phyloP scores from a whole-genome alignment of 2,888 invertebrate species.

The Napeogenes sylphis region DNA sequence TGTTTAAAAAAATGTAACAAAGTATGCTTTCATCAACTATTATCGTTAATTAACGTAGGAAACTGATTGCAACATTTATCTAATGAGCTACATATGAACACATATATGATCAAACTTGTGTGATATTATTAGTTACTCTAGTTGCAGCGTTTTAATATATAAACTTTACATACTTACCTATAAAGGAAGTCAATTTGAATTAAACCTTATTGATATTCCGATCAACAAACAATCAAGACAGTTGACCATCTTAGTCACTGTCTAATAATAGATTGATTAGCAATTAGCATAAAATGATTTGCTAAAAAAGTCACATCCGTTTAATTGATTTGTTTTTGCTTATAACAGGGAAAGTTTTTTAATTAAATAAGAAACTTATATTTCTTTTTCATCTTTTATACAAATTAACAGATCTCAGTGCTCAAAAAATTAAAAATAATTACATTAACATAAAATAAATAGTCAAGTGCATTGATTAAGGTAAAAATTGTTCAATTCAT shows the following conservation, averaged over 20 bases:
- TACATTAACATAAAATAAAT: slow-evolving; percentile 72
- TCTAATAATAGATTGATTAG: too few species aligned
- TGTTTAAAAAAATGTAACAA: neutral
- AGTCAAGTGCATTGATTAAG: slow-evolving; percentile 66
- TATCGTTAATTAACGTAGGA: neutral
- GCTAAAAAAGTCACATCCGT: neutral
- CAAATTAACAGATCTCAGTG: slow-evolving; percentile 77
- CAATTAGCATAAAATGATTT: neutral
- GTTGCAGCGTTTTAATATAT: too few species aligned
- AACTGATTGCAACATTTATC: too few species aligned
- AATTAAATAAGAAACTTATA: slow-evolving; percentile 53
- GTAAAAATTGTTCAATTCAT: slow-evolving; percentile 65
- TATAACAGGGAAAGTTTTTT: neutral
- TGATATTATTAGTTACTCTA: too few species aligned
- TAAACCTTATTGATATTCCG: too few species aligned
- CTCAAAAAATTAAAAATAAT: slow-evolving; percentile 67
- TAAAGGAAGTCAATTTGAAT: too few species aligned
- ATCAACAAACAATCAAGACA: too few species aligned
- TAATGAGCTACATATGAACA: too few species aligned
- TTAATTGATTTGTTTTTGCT: neutral
- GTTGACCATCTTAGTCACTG: too few species aligned
- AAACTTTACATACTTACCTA: too few species aligned
- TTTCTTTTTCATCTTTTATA: slow-evolving; percentile 61
- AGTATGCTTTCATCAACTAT: neutral
- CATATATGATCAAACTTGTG: too few species aligned